Conservation (phyloP, 2,113 vertebrate species). For the Hyaena hyaena region DNA sequence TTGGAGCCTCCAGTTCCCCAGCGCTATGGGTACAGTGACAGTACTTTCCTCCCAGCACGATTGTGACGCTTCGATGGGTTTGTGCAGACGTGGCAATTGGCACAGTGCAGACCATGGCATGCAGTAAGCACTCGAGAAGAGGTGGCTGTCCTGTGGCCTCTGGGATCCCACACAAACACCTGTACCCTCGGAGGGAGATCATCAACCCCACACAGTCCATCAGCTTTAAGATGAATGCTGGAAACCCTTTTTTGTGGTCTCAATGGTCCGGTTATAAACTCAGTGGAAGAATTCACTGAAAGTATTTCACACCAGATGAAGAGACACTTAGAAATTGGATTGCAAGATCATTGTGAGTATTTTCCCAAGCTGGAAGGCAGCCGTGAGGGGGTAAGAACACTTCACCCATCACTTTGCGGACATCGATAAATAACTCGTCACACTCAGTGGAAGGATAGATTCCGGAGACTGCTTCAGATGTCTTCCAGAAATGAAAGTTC, state of each 20-base stretch:
- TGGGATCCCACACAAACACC: too few relatives aligned
- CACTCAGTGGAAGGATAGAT: background rate
- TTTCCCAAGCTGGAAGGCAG: background rate
- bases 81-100: background rate
- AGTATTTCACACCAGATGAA: background rate
- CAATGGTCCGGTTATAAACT: background rate
- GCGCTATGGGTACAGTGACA: background rate
- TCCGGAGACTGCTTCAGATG: background rate
- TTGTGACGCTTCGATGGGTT: background rate
- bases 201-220: background rate
- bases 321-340: background rate
- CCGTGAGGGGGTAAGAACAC: background rate
- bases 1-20: background rate
- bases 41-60: background rate
- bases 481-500: background rate
- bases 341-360: background rate
- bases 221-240: background rate
- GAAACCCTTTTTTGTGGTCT: background rate
- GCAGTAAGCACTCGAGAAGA: background rate
- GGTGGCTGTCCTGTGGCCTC: background rate
- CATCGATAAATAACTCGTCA: background rate
- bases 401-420: background rate
- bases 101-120: fast-evolving
- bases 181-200: background rate
- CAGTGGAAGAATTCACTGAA: background rate